Percentiles rank a stretch among this genome's conserved stretches.
These are phyloP conservation scores for Cyprinodon tularosa DNA, from an alignment of 2,113 vertebrate genomes.

Conservation along the genomic window DNA sequence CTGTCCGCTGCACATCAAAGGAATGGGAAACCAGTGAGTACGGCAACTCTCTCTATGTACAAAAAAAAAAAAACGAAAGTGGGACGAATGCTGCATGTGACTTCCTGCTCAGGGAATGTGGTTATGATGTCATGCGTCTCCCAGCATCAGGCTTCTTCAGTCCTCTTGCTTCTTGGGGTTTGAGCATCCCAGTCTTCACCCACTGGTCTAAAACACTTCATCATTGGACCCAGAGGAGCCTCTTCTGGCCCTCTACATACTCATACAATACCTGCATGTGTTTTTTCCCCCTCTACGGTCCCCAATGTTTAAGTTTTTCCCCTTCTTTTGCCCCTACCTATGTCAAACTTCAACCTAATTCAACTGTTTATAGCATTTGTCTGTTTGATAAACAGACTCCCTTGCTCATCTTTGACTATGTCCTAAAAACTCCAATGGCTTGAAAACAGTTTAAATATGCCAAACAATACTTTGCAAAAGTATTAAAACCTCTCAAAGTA, in stretches of 20 bases:
- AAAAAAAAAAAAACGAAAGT: constrained; percentile 20
- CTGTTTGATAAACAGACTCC: constrained; percentile 40
- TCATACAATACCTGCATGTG: constrained; percentile 63
- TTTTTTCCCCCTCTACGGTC: constrained; percentile 44
- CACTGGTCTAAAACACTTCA: constrained; percentile 31
- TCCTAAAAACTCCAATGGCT: constrained; percentile 14
- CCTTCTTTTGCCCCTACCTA: constrained; percentile 40
- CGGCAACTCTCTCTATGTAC: constrained; percentile 62
- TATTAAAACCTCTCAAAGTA: not conserved
- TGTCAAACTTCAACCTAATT: constrained; percentile 36
- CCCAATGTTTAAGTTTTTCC: constrained; percentile 39
- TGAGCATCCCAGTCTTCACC: constrained; percentile 35
- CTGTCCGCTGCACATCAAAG: constrained; percentile 79
- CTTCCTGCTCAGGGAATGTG: constrained; percentile 46
- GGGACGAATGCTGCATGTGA: constrained; percentile 79
- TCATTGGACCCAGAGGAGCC: constrained; percentile 34
- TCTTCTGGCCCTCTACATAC: constrained; percentile 32
- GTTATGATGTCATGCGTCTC: constrained; percentile 44
- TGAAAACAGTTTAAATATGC: constrained; percentile 28
- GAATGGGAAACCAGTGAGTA: constrained; percentile 88
- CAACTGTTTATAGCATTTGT: constrained; percentile 54
- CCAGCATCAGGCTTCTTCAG: constrained; percentile 44
- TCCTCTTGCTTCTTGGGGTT: constrained; percentile 49
- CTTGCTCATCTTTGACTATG: constrained; percentile 35
- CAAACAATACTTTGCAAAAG: not conserved